Base-by-base conservation (phyloP, 1,140 invertebrate species). In the Drosophila bifasciata region DNA sequence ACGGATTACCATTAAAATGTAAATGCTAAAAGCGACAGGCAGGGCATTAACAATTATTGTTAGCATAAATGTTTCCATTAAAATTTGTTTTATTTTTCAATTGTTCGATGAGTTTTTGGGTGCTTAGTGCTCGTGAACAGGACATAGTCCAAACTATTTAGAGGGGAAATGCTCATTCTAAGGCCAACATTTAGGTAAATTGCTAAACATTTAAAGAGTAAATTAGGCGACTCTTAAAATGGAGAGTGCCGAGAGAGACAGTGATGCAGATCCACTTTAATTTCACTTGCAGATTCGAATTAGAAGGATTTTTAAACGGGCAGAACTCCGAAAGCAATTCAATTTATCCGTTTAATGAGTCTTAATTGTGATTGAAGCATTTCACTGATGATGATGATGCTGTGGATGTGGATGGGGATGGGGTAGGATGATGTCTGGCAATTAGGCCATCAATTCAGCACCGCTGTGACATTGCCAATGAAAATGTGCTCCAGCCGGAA, bases 391-490 rank as follows among this genome's bases (percentile, higher is more conserved):
- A 19, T 9, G 21, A 41, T 36, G 39, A 44, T 49, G 41, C 16
- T 43, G 16, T 0, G 0, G 41, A 5, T 43, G 16, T 0, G 16
- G 5, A 43, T 17, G 13, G 0, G n/a, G 15, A 9, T 49, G 23
- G 13, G 36, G 57, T 21, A 32, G 36, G 44, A 40, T 3, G 44
- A 44, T 43, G 51, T 64, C 59, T 64, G 69, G 70, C 52, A 73
- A 73, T 73, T 73, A 73, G 69, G 39, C 32, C 48, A 52, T 55
- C 51, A 72, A 63, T 45, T 71, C 53, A 50, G 71, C 67, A 56
- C 44, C 46, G 57, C 23, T 49, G 15, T 53, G 49, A 16, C 49
- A 44, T 23, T 69, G 67, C 16, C 45, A 69, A 41, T 58, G 39
- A 62, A 62, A 28, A 44, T 49, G 39, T 40, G 23, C 40, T 41